Evolutionary conservation across 1,140 invertebrate genomes (phyloP).

Genomic region (Lepidotrigona ventralis): DNA sequence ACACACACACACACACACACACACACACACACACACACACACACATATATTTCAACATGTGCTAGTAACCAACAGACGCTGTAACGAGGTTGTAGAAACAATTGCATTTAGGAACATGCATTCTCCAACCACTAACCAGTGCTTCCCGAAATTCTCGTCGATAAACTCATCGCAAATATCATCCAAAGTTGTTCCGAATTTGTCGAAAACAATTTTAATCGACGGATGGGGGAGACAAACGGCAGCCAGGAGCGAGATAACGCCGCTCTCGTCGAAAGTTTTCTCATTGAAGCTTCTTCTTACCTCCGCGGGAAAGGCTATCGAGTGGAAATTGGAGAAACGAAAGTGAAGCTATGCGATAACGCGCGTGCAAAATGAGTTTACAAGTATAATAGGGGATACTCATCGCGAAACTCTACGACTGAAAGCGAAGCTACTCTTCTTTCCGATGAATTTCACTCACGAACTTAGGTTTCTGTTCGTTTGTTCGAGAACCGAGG

Average conservation of each 20-base stretch:
- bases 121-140: not conserved
- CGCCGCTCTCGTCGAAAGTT: conserved; percentile 20
- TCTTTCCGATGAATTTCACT: not conserved
- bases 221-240: not conserved
- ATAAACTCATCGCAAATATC: not conserved
- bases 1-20: too few species aligned
- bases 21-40: not conserved
- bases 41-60: not conserved
- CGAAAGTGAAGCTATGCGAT: not conserved
- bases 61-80: not conserved
- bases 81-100: not conserved
- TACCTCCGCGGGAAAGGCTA: not conserved
- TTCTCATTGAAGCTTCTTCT: conserved; percentile 26
- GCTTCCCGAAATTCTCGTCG: not conserved
- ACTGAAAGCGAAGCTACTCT: not conserved
- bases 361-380: not conserved
- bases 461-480: not conserved
- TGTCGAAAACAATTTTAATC: conserved; percentile 10
- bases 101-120: not conserved
- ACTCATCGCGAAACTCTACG: not conserved
- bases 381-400: not conserved
- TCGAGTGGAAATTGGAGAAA: not conserved
- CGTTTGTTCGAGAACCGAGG: not conserved
- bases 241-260: not conserved
- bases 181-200: not conserved